Evolutionary conservation across 2,888 invertebrate genomes (phyloP).

Genomic region (Drosophila cognata): DNA sequence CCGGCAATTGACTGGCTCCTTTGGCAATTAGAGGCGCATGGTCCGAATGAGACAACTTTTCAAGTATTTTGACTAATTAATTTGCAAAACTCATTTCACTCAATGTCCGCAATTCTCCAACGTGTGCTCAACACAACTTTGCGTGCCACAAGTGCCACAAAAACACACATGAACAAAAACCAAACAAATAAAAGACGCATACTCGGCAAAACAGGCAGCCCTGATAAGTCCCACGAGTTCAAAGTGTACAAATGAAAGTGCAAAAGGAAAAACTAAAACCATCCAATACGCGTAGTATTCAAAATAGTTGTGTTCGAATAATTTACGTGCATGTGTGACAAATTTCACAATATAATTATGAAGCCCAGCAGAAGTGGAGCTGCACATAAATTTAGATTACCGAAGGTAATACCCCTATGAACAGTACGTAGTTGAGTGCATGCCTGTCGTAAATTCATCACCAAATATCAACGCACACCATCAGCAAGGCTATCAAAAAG

Average conservation of each 20-base stretch:
- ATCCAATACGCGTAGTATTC: neutral
- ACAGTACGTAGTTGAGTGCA: conserved; percentile 47
- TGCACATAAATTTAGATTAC: conserved; percentile 72
- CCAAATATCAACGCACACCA: conserved; percentile 64
- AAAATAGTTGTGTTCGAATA: neutral
- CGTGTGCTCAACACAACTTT: conserved; percentile 60
- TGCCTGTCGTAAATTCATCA: conserved; percentile 64
- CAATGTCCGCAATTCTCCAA: conserved; percentile 53
- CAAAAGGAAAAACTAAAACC: neutral
- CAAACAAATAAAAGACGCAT: conserved; percentile 3
- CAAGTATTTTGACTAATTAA: conserved; percentile 66
- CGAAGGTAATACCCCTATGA: conserved; percentile 31
- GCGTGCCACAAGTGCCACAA: conserved; percentile 49
- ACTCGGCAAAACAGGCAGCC: neutral
- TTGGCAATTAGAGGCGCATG: conserved; percentile 41
- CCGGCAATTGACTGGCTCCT: conserved; percentile 39
- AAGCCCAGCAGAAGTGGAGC: conserved; percentile 19
- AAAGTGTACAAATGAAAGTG: neutral
- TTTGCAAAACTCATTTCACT: conserved; percentile 54
- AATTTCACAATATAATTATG: neutral
- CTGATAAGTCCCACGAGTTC: conserved; percentile 22
- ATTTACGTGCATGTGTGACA: neutral
- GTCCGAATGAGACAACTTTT: conserved; percentile 33
- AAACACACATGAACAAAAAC: conserved; percentile 10
- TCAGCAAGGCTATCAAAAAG: conserved; percentile 32